Percentiles rank a stretch among this genome's conserved stretches.
These are phyloP conservation scores for Atrichornis clamosus DNA, from an alignment of 2,113 vertebrate species.

Conservation along the genomic window DNA sequence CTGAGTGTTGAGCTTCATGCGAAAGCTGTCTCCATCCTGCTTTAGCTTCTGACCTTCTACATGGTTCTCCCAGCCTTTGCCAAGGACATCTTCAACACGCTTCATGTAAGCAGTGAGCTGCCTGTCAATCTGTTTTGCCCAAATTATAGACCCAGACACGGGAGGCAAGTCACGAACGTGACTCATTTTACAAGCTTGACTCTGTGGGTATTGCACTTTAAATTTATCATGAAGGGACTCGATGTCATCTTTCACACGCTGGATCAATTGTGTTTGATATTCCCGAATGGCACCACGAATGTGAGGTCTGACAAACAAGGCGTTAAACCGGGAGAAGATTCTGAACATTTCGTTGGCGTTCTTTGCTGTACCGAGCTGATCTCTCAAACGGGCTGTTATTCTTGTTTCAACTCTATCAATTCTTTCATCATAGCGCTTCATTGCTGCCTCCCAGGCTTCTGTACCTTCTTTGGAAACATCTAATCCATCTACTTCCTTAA, in stretches of 20 bases:
- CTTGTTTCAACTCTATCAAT: conserved; percentile 97
- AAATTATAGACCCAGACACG: conserved; percentile 96
- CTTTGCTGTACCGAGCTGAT: conserved; percentile 96
- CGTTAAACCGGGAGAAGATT: conserved; percentile 98
- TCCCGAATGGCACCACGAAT: conserved; percentile 96
- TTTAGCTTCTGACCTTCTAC: conserved; percentile 98
- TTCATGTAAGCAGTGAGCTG: conserved; percentile 99
- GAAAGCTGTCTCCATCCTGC: conserved; percentile 98
- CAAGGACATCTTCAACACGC: conserved; percentile 95
- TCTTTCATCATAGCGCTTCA: conserved; percentile 96
- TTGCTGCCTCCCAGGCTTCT: conserved; percentile 97
- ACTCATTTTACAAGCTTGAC: conserved; percentile 98
- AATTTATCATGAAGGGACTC: conserved; percentile 98
- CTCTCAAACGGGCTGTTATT: conserved; percentile 93
- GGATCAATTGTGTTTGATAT: conserved; percentile 96
- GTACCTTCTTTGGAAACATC: conserved; percentile 98
- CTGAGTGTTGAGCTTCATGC: conserved; percentile 97
- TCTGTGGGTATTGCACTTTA: conserved; percentile 98
- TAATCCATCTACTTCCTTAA: conserved; percentile 96
- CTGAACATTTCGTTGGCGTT: conserved; percentile 99
- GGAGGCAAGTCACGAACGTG: conserved; percentile 95
- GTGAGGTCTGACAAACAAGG: conserved; percentile 96
- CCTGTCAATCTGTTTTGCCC: conserved; percentile 98
- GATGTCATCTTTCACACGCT: conserved; percentile 96
- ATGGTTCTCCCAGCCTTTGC: conserved; percentile 98